A percentile compares a stretch with the other conserved stretches of the same genome.
Conservation (phyloP, 2,113 vertebrate species). For the Pelecanoides urinatrix region DNA sequence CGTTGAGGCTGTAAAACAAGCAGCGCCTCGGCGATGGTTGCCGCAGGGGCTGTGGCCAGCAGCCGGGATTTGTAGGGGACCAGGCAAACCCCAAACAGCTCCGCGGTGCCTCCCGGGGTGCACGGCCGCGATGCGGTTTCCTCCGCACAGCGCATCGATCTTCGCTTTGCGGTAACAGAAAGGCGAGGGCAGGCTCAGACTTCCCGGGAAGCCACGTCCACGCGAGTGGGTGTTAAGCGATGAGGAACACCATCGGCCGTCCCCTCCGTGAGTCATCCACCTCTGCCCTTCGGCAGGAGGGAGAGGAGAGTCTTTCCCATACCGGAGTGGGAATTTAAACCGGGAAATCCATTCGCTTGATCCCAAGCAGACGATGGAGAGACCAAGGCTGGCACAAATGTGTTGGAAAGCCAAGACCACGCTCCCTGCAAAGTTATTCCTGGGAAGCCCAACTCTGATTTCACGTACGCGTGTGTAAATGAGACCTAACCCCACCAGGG, state of each 20-base stretch:
- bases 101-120: rapidly evolving
- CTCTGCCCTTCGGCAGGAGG: neutral
- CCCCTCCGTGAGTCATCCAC: neutral
- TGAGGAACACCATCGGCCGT: neutral
- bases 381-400: rapidly evolving
- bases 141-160: neutral
- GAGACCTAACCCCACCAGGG: neutral
- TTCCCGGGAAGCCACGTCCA: neutral
- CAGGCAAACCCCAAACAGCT: neutral
- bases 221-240: neutral
- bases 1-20: neutral
- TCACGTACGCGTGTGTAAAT: rapidly evolving
- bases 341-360: neutral
- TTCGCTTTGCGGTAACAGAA: neutral
- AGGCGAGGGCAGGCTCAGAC: neutral
- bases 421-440: neutral
- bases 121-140: rapidly evolving
- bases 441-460: neutral
- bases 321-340: neutral
- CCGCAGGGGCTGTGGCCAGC: rapidly evolving
- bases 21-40: rapidly evolving
- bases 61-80: neutral
- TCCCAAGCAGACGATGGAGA: neutral
- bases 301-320: neutral
- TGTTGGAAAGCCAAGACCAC: neutral